phyloP scores from a whole-genome alignment of 2,113 vertebrate genomes.

The Saguinus midas region DNA sequence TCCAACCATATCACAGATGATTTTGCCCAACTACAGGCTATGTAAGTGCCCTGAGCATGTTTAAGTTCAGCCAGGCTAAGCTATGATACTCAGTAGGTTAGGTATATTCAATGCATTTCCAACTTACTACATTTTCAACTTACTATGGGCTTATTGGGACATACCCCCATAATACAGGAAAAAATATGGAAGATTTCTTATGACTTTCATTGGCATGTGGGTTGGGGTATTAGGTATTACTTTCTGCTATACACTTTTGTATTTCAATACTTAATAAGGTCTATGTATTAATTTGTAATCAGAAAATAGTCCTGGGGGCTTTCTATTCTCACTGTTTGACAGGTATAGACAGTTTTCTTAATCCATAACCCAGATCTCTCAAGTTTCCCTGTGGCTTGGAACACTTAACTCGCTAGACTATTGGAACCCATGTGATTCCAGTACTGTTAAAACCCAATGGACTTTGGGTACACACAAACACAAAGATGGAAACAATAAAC shows the following conservation, averaged over 20 bases:
- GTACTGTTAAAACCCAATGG: no score
- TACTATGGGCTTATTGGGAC: background rate
- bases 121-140: background rate
- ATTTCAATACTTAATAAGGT: background rate
- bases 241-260: background rate
- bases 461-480: no score
- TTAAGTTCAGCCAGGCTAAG: background rate
- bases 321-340: background rate
- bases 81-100: background rate
- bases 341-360: background rate
- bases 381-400: background rate
- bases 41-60: background rate
- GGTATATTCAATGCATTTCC: background rate
- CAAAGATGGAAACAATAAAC: no score
- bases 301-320: background rate
- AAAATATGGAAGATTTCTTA: background rate
- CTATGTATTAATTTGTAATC: background rate
- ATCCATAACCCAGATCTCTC: background rate
- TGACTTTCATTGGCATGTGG: background rate
- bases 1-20: background rate
- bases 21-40: background rate
- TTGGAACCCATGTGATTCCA: background rate
- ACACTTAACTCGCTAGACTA: background rate
- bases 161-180: background rate
- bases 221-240: background rate